Percentiles rank a stretch among this genome's conserved stretches.
These are phyloP conservation scores for Lutjanus argentimaculatus DNA, from an alignment of 2,797 vertebrate species.

Conservation along the genomic window DNA sequence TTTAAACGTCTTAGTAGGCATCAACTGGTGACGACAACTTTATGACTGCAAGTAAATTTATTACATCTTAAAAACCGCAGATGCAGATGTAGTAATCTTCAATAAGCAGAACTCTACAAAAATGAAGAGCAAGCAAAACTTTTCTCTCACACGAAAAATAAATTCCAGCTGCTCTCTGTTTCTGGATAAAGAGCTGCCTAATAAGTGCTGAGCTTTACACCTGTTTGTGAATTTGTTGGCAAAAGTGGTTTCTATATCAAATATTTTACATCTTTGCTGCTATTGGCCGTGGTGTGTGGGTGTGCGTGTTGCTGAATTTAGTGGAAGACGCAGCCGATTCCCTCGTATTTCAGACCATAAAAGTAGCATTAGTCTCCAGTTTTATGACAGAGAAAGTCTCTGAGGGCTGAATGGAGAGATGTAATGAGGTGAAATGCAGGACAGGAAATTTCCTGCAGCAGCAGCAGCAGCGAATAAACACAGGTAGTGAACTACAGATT, in stretches of 20 bases:
- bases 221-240: constrained; percentile 17
- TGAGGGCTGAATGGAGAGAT: constrained; percentile 36
- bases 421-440: constrained; percentile 69
- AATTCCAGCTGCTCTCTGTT: neutral
- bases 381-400: constrained; percentile 70
- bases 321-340: constrained; percentile 29
- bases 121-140: neutral
- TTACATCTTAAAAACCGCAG: neutral
- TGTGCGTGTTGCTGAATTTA: constrained; percentile 15
- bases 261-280: constrained; percentile 9
- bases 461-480: constrained; percentile 57
- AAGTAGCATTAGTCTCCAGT: constrained; percentile 65
- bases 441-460: constrained; percentile 65
- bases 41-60: neutral
- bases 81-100: neutral
- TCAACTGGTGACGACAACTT: neutral
- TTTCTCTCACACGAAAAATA: neutral
- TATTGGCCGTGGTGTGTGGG: neutral
- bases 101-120: neutral
- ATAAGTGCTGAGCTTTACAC: neutral
- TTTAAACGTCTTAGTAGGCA: neutral
- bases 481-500: constrained; percentile 19
- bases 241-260: constrained; percentile 20
- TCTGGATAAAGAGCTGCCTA: neutral
- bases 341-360: constrained; percentile 71